Percentiles rank a stretch among this genome's conserved stretches.
phyloP scores from a whole-genome alignment of 2,888 invertebrate genomes.

The Agrotis puta region DNA sequence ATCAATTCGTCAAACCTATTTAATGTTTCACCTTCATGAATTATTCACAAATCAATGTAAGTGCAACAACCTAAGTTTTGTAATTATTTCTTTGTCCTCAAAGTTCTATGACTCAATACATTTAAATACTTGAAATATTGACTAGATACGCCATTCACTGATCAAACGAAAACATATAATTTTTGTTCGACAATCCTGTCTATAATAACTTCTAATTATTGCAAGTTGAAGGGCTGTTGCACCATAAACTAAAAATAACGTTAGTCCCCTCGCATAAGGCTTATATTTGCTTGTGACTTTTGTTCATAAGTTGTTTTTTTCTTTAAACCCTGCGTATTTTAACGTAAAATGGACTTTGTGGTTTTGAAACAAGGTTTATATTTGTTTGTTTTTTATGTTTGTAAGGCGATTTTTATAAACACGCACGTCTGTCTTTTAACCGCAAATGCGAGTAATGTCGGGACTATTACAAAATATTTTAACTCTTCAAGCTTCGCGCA shows the following conservation, averaged over 20 bases:
- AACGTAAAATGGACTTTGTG: neutral
- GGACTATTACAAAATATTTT: slow-evolving; percentile 46
- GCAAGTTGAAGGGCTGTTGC: neutral
- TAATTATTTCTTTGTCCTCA: slow-evolving; percentile 7
- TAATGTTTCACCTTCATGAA: slow-evolving; percentile 20
- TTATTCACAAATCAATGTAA: slow-evolving; percentile 9
- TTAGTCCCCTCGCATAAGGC: fast-evolving
- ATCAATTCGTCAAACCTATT: neutral
- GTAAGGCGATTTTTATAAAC: slow-evolving; percentile 40
- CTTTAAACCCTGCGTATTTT: slow-evolving; percentile 31
- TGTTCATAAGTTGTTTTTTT: neutral
- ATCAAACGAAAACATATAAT: slow-evolving; percentile 69
- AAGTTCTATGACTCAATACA: neutral
- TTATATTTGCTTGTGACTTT: neutral
- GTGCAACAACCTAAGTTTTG: slow-evolving; percentile 23
- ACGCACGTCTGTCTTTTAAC: slow-evolving; percentile 48
- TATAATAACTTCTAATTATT: slow-evolving; percentile 53
- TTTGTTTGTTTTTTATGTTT: neutral
- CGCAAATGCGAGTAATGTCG: slow-evolving; percentile 45
- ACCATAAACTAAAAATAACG: neutral
- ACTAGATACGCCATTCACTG: slow-evolving; percentile 38
- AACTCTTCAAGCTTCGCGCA: slow-evolving; percentile 19
- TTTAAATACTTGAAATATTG: slow-evolving; percentile 40
- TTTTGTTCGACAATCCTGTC: slow-evolving; percentile 60
- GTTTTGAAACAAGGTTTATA: neutral